Percentiles rank a stretch among this genome's conserved stretches.
Conservation (phyloP, 2,797 vertebrate species). For the Gadopsis marmoratus region DNA sequence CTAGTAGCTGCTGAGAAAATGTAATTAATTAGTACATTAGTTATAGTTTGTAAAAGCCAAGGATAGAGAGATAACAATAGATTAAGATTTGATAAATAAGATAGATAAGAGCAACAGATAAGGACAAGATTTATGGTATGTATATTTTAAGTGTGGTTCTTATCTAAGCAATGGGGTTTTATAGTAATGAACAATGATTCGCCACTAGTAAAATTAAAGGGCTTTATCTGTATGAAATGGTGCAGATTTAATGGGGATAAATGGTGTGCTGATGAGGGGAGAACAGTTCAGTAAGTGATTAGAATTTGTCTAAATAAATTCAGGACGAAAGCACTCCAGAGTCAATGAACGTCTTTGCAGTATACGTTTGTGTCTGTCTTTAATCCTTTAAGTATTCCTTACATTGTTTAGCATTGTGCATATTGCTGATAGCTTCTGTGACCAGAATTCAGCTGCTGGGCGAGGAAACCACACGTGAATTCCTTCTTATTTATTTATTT, state of each 20-base stretch:
- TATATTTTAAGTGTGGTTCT: slow-evolving; percentile 45
- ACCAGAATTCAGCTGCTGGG: not conserved
- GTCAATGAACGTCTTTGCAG: not conserved
- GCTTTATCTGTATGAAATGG: slow-evolving; percentile 61
- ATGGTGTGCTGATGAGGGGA: slow-evolving; percentile 46
- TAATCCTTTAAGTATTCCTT: slow-evolving; percentile 1
- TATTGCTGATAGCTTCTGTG: not conserved
- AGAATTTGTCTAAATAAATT: slow-evolving; percentile 47
- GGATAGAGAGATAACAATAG: slow-evolving; percentile 44
- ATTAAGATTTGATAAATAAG: slow-evolving; percentile 57
- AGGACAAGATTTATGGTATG: slow-evolving; percentile 66
- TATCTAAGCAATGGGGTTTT: slow-evolving; percentile 60
- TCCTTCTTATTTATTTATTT: slow-evolving; percentile 46
- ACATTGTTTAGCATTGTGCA: not conserved
- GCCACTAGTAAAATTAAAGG: slow-evolving; percentile 52
- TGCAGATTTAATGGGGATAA: slow-evolving; percentile 61
- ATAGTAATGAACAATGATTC: slow-evolving; percentile 60
- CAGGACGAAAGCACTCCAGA: slow-evolving; percentile 14
- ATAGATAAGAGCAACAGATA: slow-evolving; percentile 56
- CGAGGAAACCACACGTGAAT: slow-evolving; percentile 30
- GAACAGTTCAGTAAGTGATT: slow-evolving; percentile 48
- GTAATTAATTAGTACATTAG: slow-evolving; percentile 69
- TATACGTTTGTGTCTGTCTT: not conserved
- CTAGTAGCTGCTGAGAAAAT: slow-evolving; percentile 41
- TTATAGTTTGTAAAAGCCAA: slow-evolving; percentile 52